Evolutionary conservation across 2,888 invertebrate species (phyloP).

Genomic region (Drosophila rellima): DNA sequence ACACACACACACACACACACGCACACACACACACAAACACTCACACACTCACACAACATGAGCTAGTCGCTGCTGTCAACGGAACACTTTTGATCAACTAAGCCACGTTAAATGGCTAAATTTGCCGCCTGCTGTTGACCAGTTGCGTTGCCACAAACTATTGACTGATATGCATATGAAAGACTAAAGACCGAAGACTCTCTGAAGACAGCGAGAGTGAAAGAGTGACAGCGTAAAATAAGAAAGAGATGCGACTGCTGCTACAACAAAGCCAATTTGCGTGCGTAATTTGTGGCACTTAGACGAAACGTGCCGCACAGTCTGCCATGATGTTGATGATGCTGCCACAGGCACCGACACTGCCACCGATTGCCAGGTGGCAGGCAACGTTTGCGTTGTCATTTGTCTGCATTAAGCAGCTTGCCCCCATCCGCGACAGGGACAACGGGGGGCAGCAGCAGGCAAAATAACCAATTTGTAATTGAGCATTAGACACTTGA

Average conservation of each 20-base stretch:
- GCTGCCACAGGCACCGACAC: constrained; percentile 24
- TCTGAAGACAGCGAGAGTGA: background rate
- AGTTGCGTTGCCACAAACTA: constrained; percentile 37
- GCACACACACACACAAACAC: constrained; percentile 11
- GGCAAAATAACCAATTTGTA: constrained; percentile 63
- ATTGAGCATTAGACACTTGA: constrained; percentile 65
- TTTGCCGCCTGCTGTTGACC: constrained; percentile 7
- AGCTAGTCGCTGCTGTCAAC: constrained; percentile 43
- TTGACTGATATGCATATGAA: constrained; percentile 61
- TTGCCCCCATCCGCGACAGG: background rate
- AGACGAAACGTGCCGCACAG: constrained; percentile 68
- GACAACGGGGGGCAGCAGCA: background rate
- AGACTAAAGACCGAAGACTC: background rate
- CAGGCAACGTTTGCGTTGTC: constrained; percentile 58
- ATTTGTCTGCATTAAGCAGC: constrained; percentile 75
- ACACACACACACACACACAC: constrained; percentile 4
- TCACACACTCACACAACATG: constrained; percentile 33
- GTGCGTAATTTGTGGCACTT: constrained; percentile 81
- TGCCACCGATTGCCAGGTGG: constrained; percentile 51
- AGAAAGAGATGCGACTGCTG: background rate
- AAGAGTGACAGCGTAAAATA: background rate
- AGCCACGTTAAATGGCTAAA: constrained; percentile 74
- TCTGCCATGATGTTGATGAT: constrained; percentile 12
- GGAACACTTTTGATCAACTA: constrained; percentile 59
- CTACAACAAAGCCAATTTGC: constrained; percentile 79